Evolutionary conservation across 2,797 vertebrate species (phyloP).

Genomic region (Paramormyrops hopkinsi): DNA sequence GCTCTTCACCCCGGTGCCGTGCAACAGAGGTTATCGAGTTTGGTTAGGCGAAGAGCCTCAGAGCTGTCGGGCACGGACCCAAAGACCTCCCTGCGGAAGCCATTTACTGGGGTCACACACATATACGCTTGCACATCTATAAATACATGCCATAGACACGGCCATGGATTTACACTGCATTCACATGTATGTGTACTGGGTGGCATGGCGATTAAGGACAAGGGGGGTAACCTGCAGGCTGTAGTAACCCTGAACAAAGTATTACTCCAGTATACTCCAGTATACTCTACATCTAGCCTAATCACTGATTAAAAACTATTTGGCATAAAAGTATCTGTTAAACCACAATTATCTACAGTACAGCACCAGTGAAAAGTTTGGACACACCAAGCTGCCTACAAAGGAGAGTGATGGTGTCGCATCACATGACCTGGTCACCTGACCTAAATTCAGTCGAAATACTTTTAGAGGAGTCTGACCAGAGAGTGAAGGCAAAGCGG

Average conservation of each 20-base stretch:
- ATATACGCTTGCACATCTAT: not conserved
- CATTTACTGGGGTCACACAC: not conserved
- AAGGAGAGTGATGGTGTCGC: not conserved
- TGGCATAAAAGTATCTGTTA: not conserved
- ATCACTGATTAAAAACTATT: not conserved
- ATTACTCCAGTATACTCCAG: not conserved
- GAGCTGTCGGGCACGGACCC: not conserved
- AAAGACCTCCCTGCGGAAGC: not conserved
- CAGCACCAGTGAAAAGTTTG: not conserved
- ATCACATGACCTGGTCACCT: not conserved
- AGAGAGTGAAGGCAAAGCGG: not conserved
- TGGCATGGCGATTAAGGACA: not conserved
- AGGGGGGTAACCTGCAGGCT: not conserved
- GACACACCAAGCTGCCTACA: not conserved
- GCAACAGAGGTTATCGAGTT: not conserved
- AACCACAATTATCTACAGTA: not conserved
- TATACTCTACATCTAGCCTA: not conserved
- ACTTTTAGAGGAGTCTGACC: not conserved
- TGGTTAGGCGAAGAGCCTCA: not conserved
- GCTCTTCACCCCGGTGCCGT: not conserved
- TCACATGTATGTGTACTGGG: not conserved
- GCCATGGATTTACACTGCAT: not conserved
- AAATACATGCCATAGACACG: not conserved
- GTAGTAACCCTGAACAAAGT: not conserved
- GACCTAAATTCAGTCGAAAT: not conserved